Base-by-base conservation (phyloP, 2,797 vertebrate genomes). In the Melanotaenia parkinsoni region DNA sequence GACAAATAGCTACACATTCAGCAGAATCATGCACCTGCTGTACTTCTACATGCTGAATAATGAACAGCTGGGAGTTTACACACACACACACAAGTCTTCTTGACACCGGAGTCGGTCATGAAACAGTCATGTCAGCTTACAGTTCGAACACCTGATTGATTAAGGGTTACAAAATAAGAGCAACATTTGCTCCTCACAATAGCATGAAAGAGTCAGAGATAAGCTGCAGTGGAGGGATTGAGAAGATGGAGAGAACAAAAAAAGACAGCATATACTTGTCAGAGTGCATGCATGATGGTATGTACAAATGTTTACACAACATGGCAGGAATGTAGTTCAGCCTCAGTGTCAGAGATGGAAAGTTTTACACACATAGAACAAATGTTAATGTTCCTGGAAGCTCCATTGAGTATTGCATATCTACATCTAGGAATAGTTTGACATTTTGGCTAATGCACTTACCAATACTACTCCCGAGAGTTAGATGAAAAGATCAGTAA, bases 21-120 rank as follows among this genome's bases (percentile, higher is more conserved):
- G 72, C 77, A 76, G 79, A 84, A 54, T 67, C 91, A 90, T 92
- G 89, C 91, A 84, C 59, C 77, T 87, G 80, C 79, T 66, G 57
- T 56, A 77, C 66, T 67, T 76, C 66, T 79, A 77, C 86, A 91
- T 87, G 88, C 82, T 63, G 70, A 77, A 38, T 58, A 24, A 67
- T 77, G 72, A 76, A 77, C 61, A 71, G 74, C 67, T 61, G 58
- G 14, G 28, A 28, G 62, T 80, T 65, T 63, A 75, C 67, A 45
- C 43, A 51, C 47, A 80, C 28, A 28, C 28, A 28, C 28, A 28
- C 28, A 28, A 66, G 81, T 80, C 68, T 64, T 50, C 69, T 35
- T 22, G 53, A 77, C 66, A 67, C 20, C 8, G 40, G 40, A 47
- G 43, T 20, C 18, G 18, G 5, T 50, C 45, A 50, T 50, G 20